phyloP scores from a whole-genome alignment of 2,888 invertebrate species.

The Empis stercorea region DNA sequence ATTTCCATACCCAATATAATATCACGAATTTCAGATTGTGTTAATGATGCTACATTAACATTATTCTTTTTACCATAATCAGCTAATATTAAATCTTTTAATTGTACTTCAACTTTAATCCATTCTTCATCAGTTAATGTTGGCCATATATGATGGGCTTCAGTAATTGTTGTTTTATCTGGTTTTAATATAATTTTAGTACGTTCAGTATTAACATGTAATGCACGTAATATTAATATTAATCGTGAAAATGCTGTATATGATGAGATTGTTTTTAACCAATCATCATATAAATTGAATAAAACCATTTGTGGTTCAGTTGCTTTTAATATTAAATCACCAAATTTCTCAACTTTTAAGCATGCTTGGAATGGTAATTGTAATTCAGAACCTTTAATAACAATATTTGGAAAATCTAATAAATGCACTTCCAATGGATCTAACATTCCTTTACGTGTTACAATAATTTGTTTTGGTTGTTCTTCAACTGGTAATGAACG shows the following conservation, averaged over 20 bases:
- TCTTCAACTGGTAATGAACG: slow-evolving; percentile 98
- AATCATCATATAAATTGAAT: slow-evolving; percentile 98
- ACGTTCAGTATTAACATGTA: slow-evolving; percentile 97
- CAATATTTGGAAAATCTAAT: slow-evolving; percentile 99
- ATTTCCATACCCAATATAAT: slow-evolving; percentile 99
- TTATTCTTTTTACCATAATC: slow-evolving; percentile 99
- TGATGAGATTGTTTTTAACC: slow-evolving; percentile 98
- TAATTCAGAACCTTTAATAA: slow-evolving; percentile 97
- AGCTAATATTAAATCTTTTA: slow-evolving; percentile 95
- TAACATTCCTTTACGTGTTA: slow-evolving; percentile 99
- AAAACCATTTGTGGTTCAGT: slow-evolving; percentile 99
- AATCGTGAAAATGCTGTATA: slow-evolving; percentile 98
- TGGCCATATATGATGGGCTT: slow-evolving; percentile 99
- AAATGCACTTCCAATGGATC: slow-evolving; percentile 99
- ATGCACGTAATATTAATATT: slow-evolving; percentile 87
- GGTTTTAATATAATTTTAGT: slow-evolving; percentile 98
- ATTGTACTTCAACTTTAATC: slow-evolving; percentile 97
- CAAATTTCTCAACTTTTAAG: slow-evolving; percentile 97
- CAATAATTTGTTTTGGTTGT: slow-evolving; percentile 99
- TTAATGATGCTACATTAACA: slow-evolving; percentile 96
- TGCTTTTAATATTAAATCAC: slow-evolving; percentile 95
- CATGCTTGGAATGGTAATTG: slow-evolving; percentile 99
- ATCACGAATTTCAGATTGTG: slow-evolving; percentile 98
- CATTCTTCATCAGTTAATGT: slow-evolving; percentile 95
- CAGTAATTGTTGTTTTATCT: slow-evolving; percentile 97